Percentiles rank a stretch among this genome's conserved stretches.
Evolutionary conservation across 2,797 vertebrate genomes (phyloP).

Genomic region (Podargus strigoides): DNA sequence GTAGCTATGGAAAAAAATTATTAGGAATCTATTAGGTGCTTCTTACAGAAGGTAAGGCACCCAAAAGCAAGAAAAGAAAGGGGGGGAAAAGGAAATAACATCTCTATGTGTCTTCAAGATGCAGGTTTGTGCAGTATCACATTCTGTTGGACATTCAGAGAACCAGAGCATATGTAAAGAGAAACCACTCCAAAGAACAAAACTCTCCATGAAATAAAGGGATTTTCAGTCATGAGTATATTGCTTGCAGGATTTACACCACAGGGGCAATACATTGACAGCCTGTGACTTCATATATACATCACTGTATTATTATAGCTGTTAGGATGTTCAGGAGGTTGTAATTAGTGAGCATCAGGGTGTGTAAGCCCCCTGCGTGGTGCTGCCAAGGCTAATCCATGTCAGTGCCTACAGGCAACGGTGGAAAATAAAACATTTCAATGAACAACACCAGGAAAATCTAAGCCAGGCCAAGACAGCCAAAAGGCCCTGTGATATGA

Average conservation of each 20-base stretch:
- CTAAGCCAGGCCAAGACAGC: not conserved
- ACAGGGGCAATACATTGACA: conserved; percentile 17
- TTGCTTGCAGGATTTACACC: conserved; percentile 9
- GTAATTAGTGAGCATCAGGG: conserved; percentile 56
- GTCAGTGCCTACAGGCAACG: conserved; percentile 23
- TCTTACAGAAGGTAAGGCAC: not conserved
- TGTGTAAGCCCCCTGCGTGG: not conserved
- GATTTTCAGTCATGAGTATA: conserved; percentile 6
- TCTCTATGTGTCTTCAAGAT: not conserved
- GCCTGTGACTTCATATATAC: not conserved
- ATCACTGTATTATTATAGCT: conserved; percentile 22
- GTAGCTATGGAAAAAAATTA: not conserved
- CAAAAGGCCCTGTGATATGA: not conserved
- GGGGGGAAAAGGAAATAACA: not conserved
- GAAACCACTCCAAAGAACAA: not conserved
- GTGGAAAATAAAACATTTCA: conserved; percentile 35
- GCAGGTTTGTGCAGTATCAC: not conserved
- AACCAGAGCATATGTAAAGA: not conserved
- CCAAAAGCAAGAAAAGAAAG: not conserved
- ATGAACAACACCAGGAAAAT: conserved; percentile 4
- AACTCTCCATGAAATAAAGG: not conserved
- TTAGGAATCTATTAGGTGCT: no score
- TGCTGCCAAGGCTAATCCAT: conserved; percentile 51
- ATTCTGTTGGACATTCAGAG: not conserved
- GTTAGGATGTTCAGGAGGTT: conserved; percentile 36